Evolutionary conservation across 2,797 vertebrate genomes (phyloP), one percentile per base, ranked within the genome.

Genomic region (Buphagus erythrorhynchus): DNA sequence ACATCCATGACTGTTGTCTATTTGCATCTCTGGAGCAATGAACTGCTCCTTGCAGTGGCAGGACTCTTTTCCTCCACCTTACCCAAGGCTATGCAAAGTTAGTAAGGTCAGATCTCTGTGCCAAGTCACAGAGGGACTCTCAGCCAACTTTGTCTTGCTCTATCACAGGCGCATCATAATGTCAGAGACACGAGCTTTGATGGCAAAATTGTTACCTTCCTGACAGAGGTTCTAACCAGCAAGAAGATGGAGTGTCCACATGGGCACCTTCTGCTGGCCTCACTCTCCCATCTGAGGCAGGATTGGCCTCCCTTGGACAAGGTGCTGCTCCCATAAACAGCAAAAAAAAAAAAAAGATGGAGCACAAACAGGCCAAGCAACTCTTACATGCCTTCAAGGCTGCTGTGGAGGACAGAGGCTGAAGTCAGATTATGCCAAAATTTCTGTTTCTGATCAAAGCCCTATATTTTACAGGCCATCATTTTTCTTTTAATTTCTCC

Each of bases 1-100:
- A 20, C 24, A 52, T 5, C 29, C 0, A 0, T 33, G 40, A 6
- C 40, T 69, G 19, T 16, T 33, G 49, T 21, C 29, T 52, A 0
- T 54, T 55, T 63, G 10, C 9, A 29, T 11, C 19, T 59, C 87
- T 36, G 16, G 25, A 38, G 48, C 28, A 59, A n/a, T 1, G 2
- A 87, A 14, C 11, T 16, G 29, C 36, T 51, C 40, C 33, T 48
- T 43, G 29, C 36, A 61, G 88, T 40, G 57, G 42, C 29, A 35
- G 7, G 13, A 54, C 24, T 35, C 4, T 1, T 33, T 85, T 66
- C 13, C 12, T 55, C 7, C 24, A 11, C 45, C 43, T 74, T 28
- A 36, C 2, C 45, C n/a, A 13, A 4, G 7, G 22, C 18, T 2
- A 5, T n/a, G 6, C 6, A 42, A 31, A 16, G 24, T 51, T 14